These are phyloP conservation scores for Tachysurus fulvidraco DNA, from an alignment of 2,113 vertebrate species.

Conservation along the genomic window DNA sequence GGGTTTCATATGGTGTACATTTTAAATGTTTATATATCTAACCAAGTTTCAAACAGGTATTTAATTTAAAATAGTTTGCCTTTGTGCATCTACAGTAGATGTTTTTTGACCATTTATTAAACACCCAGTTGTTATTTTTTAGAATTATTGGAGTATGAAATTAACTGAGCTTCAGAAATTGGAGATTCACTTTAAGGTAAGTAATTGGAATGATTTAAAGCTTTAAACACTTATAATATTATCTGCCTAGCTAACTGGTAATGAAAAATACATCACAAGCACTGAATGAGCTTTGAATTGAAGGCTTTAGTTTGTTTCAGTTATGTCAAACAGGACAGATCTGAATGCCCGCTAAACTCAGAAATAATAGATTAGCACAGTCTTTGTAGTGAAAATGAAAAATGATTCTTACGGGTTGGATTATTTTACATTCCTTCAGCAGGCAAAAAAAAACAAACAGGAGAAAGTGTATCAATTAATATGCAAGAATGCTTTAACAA, in stretches of 20 bases:
- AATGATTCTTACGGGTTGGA: neutral
- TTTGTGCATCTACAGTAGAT: slow-evolving; percentile 30
- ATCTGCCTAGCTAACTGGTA: neutral
- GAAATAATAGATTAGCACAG: neutral
- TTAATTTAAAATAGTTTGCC: neutral
- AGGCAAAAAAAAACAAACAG: neutral
- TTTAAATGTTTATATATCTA: slow-evolving; percentile 1
- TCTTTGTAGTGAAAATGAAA: neutral
- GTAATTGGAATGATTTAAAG: neutral
- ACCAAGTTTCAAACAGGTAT: neutral
- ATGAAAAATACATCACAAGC: too few relatives aligned
- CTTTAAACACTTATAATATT: neutral
- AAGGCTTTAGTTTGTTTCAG: neutral
- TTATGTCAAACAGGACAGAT: neutral
- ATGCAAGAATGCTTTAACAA: neutral
- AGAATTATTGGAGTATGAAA: slow-evolving; percentile 32
- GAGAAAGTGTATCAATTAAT: neutral
- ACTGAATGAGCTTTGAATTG: neutral
- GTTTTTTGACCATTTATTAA: slow-evolving; percentile 13
- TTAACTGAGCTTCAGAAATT: slow-evolving; percentile 18
- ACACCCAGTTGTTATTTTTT: slow-evolving; percentile 10
- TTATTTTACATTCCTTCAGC: neutral
- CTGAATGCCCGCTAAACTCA: neutral
- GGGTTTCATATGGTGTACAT: neutral
- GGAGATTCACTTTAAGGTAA: slow-evolving; percentile 17